phyloP scores from a whole-genome alignment of 1,140 invertebrate species.

The Philaenus spumarius region DNA sequence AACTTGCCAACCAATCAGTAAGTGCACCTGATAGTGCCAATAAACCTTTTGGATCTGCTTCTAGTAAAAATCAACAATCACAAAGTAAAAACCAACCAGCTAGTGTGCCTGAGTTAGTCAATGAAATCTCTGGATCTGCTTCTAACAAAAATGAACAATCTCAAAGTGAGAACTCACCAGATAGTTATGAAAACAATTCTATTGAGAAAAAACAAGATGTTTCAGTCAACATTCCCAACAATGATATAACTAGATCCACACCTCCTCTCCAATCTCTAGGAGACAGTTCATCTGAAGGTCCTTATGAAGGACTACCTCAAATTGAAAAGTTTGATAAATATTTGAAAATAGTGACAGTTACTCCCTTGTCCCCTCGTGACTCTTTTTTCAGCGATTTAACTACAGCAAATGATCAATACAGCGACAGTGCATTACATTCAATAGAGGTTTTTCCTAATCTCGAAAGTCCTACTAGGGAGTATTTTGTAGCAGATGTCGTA shows the following conservation, averaged over 20 bases:
- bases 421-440: neutral
- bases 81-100: no score
- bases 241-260: no score
- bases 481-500: neutral
- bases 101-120: no score
- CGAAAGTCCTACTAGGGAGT: neutral
- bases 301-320: neutral
- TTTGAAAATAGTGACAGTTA: neutral
- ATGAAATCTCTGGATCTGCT: neutral
- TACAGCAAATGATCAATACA: neutral
- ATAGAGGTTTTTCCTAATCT: neutral
- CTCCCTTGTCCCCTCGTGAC: slow-evolving; percentile 8
- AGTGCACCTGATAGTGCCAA: no score
- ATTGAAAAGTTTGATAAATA: slow-evolving; percentile 5
- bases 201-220: neutral
- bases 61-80: no score
- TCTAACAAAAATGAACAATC: neutral
- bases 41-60: no score
- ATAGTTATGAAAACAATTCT: no score
- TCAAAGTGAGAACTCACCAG: neutral
- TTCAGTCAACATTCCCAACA: neutral
- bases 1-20: no score
- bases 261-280: no score
- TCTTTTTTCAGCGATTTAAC: slow-evolving; percentile 14
- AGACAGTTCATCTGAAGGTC: neutral